Evolutionary conservation across 2,113 vertebrate genomes (phyloP).

Genomic region (Cheirogaleus medius): DNA sequence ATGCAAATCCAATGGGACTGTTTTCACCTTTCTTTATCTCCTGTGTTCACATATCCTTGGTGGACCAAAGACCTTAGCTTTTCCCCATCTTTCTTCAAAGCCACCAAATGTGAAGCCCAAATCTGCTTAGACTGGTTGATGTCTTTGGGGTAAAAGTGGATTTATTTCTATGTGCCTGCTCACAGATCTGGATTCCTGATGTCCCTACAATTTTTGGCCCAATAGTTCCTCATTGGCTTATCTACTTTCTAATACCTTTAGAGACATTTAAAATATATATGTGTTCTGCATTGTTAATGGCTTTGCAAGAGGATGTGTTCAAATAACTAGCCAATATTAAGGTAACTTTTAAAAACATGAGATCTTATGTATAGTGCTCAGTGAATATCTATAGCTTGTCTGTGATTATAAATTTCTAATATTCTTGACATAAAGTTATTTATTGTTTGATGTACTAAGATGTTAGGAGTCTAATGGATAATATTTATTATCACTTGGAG

Average conservation of each 20-base stretch:
- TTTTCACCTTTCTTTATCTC: not conserved
- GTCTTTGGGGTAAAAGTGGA: not conserved
- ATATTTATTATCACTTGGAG: not conserved
- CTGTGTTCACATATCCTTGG: not conserved
- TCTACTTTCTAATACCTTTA: not conserved
- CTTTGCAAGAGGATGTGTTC: not conserved
- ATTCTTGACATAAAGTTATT: not conserved
- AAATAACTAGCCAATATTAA: not conserved
- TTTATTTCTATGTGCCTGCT: not conserved
- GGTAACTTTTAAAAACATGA: not conserved
- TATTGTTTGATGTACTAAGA: not conserved
- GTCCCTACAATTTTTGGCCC: not conserved
- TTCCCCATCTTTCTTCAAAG: not conserved
- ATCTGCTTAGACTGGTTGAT: not conserved
- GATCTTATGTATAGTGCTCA: not conserved
- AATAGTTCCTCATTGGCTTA: not conserved
- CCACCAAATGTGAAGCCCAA: not conserved
- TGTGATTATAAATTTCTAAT: not conserved
- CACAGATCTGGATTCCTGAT: not conserved
- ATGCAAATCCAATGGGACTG: not conserved
- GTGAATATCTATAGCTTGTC: not conserved
- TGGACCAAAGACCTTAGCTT: not conserved
- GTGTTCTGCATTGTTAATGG: not conserved
- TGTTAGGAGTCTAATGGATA: not conserved
- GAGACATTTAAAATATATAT: not conserved